Percentiles rank a stretch among this genome's conserved stretches.
phyloP scores from a whole-genome alignment of 2,113 vertebrate species.

The Phrynocephalus versicolor region DNA sequence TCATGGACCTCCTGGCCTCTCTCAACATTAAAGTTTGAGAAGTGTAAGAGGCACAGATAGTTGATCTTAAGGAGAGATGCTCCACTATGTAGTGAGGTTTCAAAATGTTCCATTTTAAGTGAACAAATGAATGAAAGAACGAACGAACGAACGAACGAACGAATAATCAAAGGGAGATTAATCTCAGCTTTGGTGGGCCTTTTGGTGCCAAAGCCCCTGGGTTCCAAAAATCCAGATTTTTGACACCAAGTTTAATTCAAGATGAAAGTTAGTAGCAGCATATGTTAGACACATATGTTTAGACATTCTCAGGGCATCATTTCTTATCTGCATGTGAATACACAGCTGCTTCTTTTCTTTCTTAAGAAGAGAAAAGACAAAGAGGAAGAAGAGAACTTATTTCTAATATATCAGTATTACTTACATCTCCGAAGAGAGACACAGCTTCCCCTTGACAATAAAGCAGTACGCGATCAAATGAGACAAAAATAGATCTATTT shows the following conservation, averaged over 20 bases:
- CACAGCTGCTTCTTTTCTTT: too few relatives aligned
- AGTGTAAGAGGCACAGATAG: too few relatives aligned
- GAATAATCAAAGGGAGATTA: background rate
- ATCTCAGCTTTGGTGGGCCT: too few relatives aligned
- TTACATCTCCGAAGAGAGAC: constrained; percentile 6
- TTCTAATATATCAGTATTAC: background rate
- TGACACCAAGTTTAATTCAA: background rate
- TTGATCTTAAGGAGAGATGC: too few relatives aligned
- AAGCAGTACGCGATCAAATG: background rate
- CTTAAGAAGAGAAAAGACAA: background rate
- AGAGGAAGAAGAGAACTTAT: background rate
- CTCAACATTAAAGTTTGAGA: too few relatives aligned
- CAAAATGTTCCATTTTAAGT: too few relatives aligned
- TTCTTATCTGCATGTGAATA: background rate
- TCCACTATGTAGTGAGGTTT: too few relatives aligned
- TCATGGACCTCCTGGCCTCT: too few relatives aligned
- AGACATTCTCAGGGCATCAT: background rate
- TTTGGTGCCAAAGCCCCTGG: background rate
- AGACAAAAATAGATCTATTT: constrained; percentile 20
- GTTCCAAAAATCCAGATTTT: background rate
- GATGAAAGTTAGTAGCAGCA: background rate
- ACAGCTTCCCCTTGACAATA: constrained; percentile 8
- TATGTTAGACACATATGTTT: background rate
- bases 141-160: too few relatives aligned
- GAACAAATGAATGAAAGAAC: too few relatives aligned